phyloP scores from a whole-genome alignment of 2,888 invertebrate genomes.

The Bellardia pandia region DNA sequence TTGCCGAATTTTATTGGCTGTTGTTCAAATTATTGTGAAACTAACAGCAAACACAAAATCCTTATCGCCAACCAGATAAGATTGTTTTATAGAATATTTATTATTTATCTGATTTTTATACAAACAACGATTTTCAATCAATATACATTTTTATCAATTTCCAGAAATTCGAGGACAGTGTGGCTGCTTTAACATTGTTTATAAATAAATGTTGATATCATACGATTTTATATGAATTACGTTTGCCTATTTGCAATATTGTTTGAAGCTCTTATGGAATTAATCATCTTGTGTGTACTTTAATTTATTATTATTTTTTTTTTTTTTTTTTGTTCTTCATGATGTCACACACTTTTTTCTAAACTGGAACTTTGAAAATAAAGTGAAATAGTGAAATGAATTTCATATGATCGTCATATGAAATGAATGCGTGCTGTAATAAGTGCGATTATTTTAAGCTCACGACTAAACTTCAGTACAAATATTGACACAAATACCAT shows the following conservation, averaged over 20 bases:
- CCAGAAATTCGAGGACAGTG: conserved; percentile 12
- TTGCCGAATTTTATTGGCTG: conserved; percentile 54
- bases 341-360: conserved; percentile 37
- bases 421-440: conserved; percentile 10
- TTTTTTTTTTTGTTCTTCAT: conserved; percentile 15
- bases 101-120: conserved; percentile 27
- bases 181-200: conserved; percentile 14
- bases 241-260: conserved; percentile 7
- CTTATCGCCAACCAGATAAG: conserved; percentile 32
- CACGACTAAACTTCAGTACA: conserved; percentile 7
- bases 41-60: not conserved
- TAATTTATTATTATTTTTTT: not conserved
- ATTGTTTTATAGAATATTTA: conserved; percentile 32
- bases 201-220: conserved; percentile 61
- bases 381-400: not conserved
- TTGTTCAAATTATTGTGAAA: conserved; percentile 8
- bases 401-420: conserved; percentile 5
- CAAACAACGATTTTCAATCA: conserved; percentile 53
- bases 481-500: conserved; percentile 32
- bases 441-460: conserved; percentile 16
- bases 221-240: not conserved
- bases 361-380: not conserved
- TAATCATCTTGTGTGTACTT: conserved; percentile 7
- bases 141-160: conserved; percentile 42
- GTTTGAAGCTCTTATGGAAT: conserved; percentile 41